Percentiles rank a stretch among this genome's conserved stretches.
phyloP scores from a whole-genome alignment of 53 echinoderm and acorn worm genomes.

The Zoroaster sp. region DNA sequence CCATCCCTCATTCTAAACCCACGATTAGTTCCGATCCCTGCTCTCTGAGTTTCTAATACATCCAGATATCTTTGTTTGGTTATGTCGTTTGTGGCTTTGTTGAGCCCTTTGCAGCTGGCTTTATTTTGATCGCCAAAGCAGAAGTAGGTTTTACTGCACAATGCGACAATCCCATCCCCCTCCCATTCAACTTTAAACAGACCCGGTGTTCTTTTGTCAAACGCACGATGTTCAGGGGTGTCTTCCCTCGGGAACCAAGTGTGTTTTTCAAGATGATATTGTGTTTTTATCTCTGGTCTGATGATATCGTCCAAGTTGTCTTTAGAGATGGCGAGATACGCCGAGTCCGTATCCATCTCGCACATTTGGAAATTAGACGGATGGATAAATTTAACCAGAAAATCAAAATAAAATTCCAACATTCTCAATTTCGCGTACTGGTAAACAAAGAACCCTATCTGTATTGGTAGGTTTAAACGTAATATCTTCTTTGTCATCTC shows the following conservation, averaged over 20 bases:
- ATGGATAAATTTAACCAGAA: neutral
- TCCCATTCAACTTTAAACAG: no score
- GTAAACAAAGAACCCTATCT: neutral
- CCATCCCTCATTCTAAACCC: neutral
- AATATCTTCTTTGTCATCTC: neutral
- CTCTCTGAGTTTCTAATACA: neutral
- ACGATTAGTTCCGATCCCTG: neutral
- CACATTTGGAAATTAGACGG: neutral
- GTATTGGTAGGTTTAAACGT: neutral
- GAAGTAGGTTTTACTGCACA: no score
- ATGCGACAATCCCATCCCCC: no score
- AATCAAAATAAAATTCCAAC: neutral
- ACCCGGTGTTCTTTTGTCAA: no score
- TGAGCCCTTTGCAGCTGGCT: neutral
- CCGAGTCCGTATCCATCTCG: no score
- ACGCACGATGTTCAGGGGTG: neutral
- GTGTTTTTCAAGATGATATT: neutral
- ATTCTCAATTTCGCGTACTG: slow-evolving; percentile 7
- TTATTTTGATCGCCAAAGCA: neutral
- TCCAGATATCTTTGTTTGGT: neutral
- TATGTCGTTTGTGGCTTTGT: neutral
- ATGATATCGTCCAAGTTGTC: neutral
- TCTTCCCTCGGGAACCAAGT: neutral
- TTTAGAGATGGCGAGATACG: no score
- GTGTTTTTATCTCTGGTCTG: neutral